Evolutionary conservation across 2,888 invertebrate species (phyloP).

Genomic region (Plagiodera versicolora): DNA sequence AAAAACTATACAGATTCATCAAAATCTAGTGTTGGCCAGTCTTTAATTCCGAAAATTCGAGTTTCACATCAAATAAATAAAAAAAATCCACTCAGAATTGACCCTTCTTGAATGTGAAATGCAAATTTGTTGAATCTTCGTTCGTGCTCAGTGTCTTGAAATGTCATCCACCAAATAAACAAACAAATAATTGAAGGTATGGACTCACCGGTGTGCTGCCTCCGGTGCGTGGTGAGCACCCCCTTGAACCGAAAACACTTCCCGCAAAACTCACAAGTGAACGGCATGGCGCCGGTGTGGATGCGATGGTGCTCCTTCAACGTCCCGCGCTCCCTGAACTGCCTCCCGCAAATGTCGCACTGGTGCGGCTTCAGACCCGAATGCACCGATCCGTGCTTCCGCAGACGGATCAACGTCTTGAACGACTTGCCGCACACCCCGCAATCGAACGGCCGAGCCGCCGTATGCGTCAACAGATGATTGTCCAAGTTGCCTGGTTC

Average conservation of each 20-base stretch:
- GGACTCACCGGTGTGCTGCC: slow-evolving; percentile 65
- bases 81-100: too few relatives aligned
- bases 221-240: slow-evolving; percentile 71
- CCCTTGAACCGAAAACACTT: slow-evolving; percentile 77
- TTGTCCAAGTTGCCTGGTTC: slow-evolving; percentile 57
- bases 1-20: too few relatives aligned
- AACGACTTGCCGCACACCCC: slow-evolving; percentile 59
- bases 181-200: not conserved
- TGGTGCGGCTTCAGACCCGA: slow-evolving; percentile 62
- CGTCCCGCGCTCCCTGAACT: slow-evolving; percentile 70
- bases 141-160: too few relatives aligned
- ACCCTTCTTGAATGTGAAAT: too few relatives aligned
- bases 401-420: slow-evolving; percentile 58
- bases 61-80: too few relatives aligned
- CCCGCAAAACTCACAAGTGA: slow-evolving; percentile 73
- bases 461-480: slow-evolving; percentile 60
- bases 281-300: slow-evolving; percentile 79
- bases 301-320: slow-evolving; percentile 74
- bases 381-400: slow-evolving; percentile 63
- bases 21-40: too few relatives aligned
- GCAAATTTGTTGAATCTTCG: too few relatives aligned
- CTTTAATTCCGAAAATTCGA: too few relatives aligned
- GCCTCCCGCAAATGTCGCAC: slow-evolving; percentile 63
- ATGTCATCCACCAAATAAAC: not conserved
- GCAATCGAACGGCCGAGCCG: slow-evolving; percentile 57